Percentiles rank a stretch among this genome's conserved stretches.
Evolutionary conservation across 2,113 vertebrate genomes (phyloP).

Genomic region (Bucco capensis): DNA sequence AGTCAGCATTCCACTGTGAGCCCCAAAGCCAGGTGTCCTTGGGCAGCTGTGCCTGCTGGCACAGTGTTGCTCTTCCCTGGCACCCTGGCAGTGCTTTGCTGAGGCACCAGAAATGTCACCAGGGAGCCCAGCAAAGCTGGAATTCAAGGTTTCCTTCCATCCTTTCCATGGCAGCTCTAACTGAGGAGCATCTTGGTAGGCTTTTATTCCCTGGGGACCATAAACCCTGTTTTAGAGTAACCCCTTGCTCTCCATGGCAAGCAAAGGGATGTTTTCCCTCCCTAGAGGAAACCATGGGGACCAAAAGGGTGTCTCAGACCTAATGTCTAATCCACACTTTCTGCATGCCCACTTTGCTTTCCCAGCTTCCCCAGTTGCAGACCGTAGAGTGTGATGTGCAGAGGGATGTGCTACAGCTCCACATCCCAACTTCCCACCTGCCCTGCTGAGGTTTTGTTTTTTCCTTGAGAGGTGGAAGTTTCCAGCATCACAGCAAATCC

Average conservation of each 20-base stretch:
- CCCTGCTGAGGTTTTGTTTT: background rate
- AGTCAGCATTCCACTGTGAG: background rate
- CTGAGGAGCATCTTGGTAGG: accelerated
- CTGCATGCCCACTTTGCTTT: background rate
- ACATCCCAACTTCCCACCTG: background rate
- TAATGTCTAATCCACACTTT: background rate
- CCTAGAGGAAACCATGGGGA: accelerated
- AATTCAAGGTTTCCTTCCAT: background rate
- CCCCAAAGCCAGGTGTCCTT: accelerated
- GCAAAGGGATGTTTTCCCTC: background rate
- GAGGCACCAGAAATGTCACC: background rate
- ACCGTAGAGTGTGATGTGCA: background rate
- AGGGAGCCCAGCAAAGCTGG: background rate
- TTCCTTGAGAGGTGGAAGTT: background rate
- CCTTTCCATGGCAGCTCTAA: background rate
- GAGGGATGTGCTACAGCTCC: background rate
- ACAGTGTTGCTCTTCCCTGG: background rate
- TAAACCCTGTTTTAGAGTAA: background rate
- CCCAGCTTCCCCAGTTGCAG: background rate
- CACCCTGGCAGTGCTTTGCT: background rate
- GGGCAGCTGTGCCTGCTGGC: background rate
- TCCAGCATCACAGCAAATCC: background rate
- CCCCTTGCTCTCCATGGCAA: background rate
- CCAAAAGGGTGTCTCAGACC: background rate
- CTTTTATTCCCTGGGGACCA: background rate